Evolutionary conservation across 2,888 invertebrate genomes (phyloP), one percentile per base, ranked within the genome.

Genomic region (Ochropleura plecta): DNA sequence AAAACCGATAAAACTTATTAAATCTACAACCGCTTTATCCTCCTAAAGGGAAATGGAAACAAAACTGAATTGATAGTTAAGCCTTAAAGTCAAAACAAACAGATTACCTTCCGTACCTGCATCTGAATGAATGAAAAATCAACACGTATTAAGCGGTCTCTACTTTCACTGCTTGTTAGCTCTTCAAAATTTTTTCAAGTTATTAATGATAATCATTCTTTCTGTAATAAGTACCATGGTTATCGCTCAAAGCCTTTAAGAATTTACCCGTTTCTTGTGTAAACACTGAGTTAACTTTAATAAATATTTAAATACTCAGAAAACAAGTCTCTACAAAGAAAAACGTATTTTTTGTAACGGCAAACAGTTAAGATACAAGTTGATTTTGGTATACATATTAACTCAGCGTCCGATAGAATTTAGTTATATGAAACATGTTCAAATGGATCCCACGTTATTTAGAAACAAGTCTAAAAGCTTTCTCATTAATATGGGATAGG

Each of bases 401-500:
- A 86, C 86, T 86, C 84, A 78, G 77, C 83, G 79, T 76, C 78
- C 77, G 82, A 88, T 88, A 82, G 73, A 73, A 71, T 87, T 86
- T 88, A 85, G 81, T 86, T 86, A 85, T 82, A 78, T 84, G 83
- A 82, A 87, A 77, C 71, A 76, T 72, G 76, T 74, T 76, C 70
- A 75, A 81, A 78, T 71, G 63, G 68, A 69, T 83, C 70, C 75
- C 69, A 71, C 83, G 85, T 88, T 88, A 91, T 90, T 88, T 88
- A 85, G 82, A 90, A 91, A 90, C 88, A 87, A 88, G 90, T 90
- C 87, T 90, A 88, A 89, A 91, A 88, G 91, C 89, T 91, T 90
- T 92, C 91, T 91, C 91, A 91, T 92, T 91, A 93, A 92, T 91
- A 86, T 89, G 86, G 89, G 81, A 87, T 88, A 88, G 90, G 91